Base-by-base conservation (phyloP, 1,140 invertebrate genomes). In the Leguminivora glycinivorella region DNA sequence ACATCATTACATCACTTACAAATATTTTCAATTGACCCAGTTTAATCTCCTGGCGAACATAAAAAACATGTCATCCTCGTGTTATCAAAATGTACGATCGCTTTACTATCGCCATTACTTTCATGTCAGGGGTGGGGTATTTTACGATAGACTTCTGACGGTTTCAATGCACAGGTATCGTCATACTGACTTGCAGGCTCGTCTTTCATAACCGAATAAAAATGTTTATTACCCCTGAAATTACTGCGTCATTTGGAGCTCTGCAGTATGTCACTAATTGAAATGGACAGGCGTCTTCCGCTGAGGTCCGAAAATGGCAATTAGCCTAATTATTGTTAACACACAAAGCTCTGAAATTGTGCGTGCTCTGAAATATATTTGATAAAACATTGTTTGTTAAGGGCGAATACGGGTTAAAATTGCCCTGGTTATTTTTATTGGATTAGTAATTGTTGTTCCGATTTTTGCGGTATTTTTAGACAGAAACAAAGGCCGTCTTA, bases 241-340 rank as follows among this genome's bases (percentile, higher is more conserved):
- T 31, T 9, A 63, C 58, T n/a, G 58, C 58, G 58, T 63, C 58
- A 29, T 29, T 40, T 4, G n/a, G 22, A 38, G 25, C 9, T 38
- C 66, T 19, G 66, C 58, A 17, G 67, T 56, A 17, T 68, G 56
- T 58, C 6, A 60, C n/a, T 60, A 73, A 73, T 73, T 73, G 70
- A 73, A 73, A 73, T 68, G 72, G 72, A 70, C 72, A 67, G 66
- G 69, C 56, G 25, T 68, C 58, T 70, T 17, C 19, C 29, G 52
- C 63, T 56, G 67, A 60, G 47, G 10, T 52, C 29, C 31, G 69
- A 71, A 70, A 69, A 70, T 43, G 67, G 38, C 67, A 68, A 74
- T 74, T 74, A 70, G 68, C 68, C 60, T 71, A 71, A 74, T 69
- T 70, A 69, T 63, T 63, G 31, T 63, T 63, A 29, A 63, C 58